A percentile compares a stretch with the other conserved stretches of the same genome.
These are phyloP conservation scores for Etheostoma cragini DNA, from an alignment of 2,113 vertebrate genomes.

Conservation along the genomic window DNA sequence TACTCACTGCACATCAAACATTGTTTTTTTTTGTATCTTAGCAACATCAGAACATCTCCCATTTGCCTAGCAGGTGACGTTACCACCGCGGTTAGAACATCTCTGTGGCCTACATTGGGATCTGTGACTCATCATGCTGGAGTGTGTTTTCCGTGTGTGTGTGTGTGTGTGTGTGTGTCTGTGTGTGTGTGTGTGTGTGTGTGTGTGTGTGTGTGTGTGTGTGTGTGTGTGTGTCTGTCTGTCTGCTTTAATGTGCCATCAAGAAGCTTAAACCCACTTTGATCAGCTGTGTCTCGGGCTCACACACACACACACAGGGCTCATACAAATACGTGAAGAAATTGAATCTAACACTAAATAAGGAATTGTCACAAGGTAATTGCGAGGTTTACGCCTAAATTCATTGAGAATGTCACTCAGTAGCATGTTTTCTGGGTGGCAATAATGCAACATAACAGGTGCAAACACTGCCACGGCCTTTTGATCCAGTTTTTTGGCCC, in stretches of 20 bases:
- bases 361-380: neutral
- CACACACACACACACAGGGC: neutral
- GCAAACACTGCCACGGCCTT: neutral
- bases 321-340: neutral
- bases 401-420: neutral
- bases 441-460: neutral
- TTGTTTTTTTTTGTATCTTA: neutral
- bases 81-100: neutral
- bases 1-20: neutral
- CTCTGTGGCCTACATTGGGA: conserved; percentile 50
- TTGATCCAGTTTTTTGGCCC: neutral
- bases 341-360: neutral
- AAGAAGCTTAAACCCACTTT: conserved; percentile 42
- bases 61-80: neutral
- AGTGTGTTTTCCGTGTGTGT: neutral
- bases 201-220: neutral
- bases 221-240: neutral
- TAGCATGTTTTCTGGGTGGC: neutral
- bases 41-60: neutral
- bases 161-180: conserved; percentile 34
- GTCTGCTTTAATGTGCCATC: conserved; percentile 1
- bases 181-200: neutral
- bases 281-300: conserved; percentile 42
- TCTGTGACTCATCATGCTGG: conserved; percentile 66
- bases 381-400: neutral